Evolutionary conservation across 1,140 invertebrate genomes (phyloP).

Genomic region (Drosophila nasuta): DNA sequence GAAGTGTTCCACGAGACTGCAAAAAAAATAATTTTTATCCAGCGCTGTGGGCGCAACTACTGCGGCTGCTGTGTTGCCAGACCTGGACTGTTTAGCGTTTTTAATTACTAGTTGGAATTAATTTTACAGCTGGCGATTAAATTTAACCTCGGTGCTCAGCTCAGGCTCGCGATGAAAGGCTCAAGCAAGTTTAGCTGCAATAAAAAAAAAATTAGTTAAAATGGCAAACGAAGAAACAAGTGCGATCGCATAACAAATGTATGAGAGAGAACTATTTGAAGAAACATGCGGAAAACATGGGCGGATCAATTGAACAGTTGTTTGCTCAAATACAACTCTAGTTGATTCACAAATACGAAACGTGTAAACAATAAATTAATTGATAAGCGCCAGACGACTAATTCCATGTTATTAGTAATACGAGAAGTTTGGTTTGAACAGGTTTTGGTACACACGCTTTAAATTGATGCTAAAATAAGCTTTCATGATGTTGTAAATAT

Average conservation of each 20-base stretch:
- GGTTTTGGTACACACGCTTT: no score
- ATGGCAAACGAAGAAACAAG: conserved; percentile 6
- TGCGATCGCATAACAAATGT: background rate
- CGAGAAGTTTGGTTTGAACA: no score
- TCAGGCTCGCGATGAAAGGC: conserved; percentile 27
- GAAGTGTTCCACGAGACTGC: conserved; percentile 36
- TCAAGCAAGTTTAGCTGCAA: conserved; percentile 13
- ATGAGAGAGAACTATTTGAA: background rate
- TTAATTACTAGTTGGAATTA: conserved; percentile 44
- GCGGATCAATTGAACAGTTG: background rate
- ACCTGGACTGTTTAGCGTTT: conserved; percentile 24
- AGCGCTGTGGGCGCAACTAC: background rate
- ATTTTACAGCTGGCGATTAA: conserved; percentile 35
- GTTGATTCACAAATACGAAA: background rate
- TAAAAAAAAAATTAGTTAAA: conserved; percentile 13
- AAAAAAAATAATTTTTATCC: background rate
- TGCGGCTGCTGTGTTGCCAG: background rate
- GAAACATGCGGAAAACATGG: conserved; percentile 1
- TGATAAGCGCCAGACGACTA: no score
- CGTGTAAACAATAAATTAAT: background rate
- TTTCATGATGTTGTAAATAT: no score
- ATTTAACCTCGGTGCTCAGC: conserved; percentile 23
- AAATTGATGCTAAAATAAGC: no score
- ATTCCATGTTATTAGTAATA: no score
- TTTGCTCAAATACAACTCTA: background rate